Conservation (phyloP, 2,113 vertebrate genomes). For the Hemiscyllium ocellatum region DNA sequence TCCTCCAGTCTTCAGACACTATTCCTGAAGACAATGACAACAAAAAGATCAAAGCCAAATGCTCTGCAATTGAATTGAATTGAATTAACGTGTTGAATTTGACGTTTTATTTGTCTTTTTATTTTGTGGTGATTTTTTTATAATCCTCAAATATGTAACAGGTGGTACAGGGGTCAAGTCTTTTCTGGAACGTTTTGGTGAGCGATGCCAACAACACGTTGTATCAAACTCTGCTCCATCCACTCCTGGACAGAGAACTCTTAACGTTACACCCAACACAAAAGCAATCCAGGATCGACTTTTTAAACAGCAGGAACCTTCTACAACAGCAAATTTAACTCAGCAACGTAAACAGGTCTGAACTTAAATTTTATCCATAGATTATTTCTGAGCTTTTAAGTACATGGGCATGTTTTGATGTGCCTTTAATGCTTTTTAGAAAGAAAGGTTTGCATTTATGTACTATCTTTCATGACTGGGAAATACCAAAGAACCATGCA, state of each 20-base stretch:
- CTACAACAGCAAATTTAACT: constrained; percentile 65
- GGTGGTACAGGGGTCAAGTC: constrained; percentile 72
- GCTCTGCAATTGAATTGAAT: too few relatives aligned
- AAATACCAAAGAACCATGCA: not conserved
- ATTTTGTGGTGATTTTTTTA: not conserved
- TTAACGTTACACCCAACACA: constrained; percentile 68
- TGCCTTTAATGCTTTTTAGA: not conserved
- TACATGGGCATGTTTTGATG: not conserved
- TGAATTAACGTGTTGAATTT: not conserved
- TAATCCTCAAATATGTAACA: constrained; percentile 34
- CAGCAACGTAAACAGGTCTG: constrained; percentile 79
- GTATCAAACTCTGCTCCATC: constrained; percentile 52
- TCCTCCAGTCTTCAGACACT: too few relatives aligned
- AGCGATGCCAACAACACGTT: constrained; percentile 68
- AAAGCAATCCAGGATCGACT: constrained; percentile 73
- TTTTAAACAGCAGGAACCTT: constrained; percentile 60
- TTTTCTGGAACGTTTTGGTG: constrained; percentile 86
- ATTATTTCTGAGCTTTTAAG: not conserved
- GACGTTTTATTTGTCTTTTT: not conserved
- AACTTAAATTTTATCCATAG: not conserved
- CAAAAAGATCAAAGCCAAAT: too few relatives aligned
- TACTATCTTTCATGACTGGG: too few relatives aligned
- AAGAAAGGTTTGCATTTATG: not conserved
- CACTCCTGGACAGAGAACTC: constrained; percentile 49
- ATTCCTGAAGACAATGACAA: too few relatives aligned